phyloP scores from a whole-genome alignment of 1,140 invertebrate species.

The Pristionchus pacificus region DNA sequence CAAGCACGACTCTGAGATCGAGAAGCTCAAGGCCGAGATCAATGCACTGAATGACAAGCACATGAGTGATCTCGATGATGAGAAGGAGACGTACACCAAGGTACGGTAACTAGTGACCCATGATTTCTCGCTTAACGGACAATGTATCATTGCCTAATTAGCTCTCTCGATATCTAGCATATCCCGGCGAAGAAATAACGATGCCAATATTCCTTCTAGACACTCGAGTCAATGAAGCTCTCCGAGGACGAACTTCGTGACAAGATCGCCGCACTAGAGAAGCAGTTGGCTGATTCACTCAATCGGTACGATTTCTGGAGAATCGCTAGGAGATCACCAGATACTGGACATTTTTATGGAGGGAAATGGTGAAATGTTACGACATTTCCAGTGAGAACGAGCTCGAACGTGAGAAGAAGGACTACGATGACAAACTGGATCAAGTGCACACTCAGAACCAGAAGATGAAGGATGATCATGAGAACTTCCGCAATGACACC shows the following conservation, averaged over 20 bases:
- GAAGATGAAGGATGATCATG: conserved; percentile 52
- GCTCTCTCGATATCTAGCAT: no score
- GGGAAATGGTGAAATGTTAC: no score
- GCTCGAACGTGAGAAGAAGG: conserved; percentile 44
- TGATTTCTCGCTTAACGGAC: conserved; percentile 1
- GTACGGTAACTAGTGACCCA: conserved; percentile 14
- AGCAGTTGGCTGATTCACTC: conserved; percentile 50
- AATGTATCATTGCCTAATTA: no score
- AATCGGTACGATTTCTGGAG: no score
- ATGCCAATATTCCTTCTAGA: conserved; percentile 35
- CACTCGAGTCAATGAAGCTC: conserved; percentile 40
- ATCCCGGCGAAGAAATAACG: no score
- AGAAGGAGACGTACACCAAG: conserved; percentile 46
- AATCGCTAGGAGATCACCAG: no score
- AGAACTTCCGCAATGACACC: conserved; percentile 48
- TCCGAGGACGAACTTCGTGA: conserved; percentile 52
- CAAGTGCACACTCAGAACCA: conserved; percentile 43
- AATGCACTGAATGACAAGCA: conserved; percentile 49
- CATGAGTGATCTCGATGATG: conserved; percentile 52
- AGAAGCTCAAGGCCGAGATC: conserved; percentile 50
- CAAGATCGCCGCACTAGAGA: conserved; percentile 43
- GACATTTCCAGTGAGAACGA: conserved; percentile 50
- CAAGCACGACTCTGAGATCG: conserved; percentile 51
- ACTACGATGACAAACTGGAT: conserved; percentile 51
- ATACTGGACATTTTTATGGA: no score